phyloP scores from a whole-genome alignment of 2,797 vertebrate genomes.

The Clamator glandarius region DNA sequence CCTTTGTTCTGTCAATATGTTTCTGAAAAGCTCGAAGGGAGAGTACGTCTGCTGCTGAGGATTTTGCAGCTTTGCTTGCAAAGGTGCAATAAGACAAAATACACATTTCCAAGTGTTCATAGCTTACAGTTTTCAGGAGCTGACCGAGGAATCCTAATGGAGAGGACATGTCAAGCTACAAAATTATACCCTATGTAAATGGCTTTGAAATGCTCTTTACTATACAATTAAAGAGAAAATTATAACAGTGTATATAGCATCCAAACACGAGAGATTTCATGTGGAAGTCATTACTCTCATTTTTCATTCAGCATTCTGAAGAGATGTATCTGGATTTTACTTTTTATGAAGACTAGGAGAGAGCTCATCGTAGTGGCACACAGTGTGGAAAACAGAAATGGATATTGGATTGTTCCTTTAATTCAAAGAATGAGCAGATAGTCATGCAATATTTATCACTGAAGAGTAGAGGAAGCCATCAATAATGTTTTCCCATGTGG shows the following conservation, averaged over 20 bases:
- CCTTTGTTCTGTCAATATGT: neutral
- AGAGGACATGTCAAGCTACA: neutral
- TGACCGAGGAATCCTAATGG: neutral
- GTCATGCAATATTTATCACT: conserved; percentile 32
- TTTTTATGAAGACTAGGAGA: neutral
- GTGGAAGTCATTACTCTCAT: neutral
- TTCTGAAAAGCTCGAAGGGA: neutral
- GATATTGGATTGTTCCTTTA: conserved; percentile 27
- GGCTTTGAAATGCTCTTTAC: neutral
- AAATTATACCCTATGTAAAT: neutral
- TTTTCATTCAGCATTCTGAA: neutral
- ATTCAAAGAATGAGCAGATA: conserved; percentile 24
- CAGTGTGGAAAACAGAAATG: neutral
- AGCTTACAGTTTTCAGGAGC: neutral
- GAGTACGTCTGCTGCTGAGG: neutral
- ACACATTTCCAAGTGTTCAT: neutral
- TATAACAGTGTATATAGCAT: neutral
- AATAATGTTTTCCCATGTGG: neutral
- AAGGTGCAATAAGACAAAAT: neutral
- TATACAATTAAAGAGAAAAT: neutral
- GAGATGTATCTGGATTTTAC: neutral
- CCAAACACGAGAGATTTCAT: neutral
- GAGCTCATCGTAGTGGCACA: neutral
- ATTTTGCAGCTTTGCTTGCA: conserved; percentile 9
- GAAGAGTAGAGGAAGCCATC: conserved; percentile 22